Evolutionary conservation across 2,797 vertebrate species (phyloP), one percentile per base, ranked within the genome.

Genomic region (Falco concolor): DNA sequence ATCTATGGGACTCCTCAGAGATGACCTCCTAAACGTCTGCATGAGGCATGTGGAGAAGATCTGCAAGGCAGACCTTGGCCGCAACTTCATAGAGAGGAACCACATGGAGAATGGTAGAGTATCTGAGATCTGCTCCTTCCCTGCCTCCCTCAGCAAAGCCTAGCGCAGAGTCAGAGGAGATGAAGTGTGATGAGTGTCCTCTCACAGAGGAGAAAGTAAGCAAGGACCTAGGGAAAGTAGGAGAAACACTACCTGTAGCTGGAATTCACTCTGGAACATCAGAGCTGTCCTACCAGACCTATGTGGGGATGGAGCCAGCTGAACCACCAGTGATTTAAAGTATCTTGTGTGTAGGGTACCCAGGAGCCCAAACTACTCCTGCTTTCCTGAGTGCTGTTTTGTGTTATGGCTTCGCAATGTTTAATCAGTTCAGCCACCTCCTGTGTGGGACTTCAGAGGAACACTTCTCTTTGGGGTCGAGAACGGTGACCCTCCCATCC

Each of bases 21-120:
- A 98, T 0, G 98, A 98, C 57, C 92, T 98, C 57, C 95, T 98
- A 38, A 98, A 98, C 0, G 97, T 98, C 30, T 98, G 98, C 95
- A 98, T 98, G 98, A 98, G 98, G 52, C 98, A 98, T 0, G 98
- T 98, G 15, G 98, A 98, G 93, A 98, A 98, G 96, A 98, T 98
- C 96, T 98, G 98, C 86, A 98, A 98, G 93, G 98, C 97, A 0
- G 98, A 98, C 85, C 90, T 98, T 22, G 97, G 97, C 80, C 98
- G 98, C 12, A 98, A 96, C 94, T 98, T 98, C 97, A 98, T 98
- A 4, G 98, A 98, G 96, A 98, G 97, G 93, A 98, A 97, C 93
- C 98, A 98, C 88, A 97, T 98, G 95, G 98, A 98, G 90, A 98
- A 98, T 0, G 98, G 98, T 98, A 97, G 91, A 74, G 74, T 12